Conservation (phyloP, 2,888 invertebrate species). For the Stenodema calcarata region DNA sequence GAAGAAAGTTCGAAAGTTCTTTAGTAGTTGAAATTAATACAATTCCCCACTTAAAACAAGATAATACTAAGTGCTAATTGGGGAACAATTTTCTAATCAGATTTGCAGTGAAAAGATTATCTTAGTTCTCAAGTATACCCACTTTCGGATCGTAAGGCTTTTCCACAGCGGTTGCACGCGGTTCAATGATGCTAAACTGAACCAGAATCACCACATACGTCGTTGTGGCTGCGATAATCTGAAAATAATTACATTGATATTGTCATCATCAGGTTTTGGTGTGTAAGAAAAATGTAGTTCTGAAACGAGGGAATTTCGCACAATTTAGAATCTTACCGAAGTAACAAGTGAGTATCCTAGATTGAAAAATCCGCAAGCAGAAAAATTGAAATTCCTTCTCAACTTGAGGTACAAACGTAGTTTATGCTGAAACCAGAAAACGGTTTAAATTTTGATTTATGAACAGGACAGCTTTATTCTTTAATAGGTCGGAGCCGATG, state of each 20-base stretch:
- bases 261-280: background rate
- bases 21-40: no score
- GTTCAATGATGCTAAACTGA: background rate
- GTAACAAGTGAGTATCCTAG: constrained; percentile 19
- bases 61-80: no score
- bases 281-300: background rate
- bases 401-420: background rate
- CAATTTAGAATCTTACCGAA: background rate
- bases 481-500: no score
- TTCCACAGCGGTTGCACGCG: background rate
- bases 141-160: background rate
- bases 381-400: background rate
- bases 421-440: constrained; percentile 1
- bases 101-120: no score
- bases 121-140: background rate
- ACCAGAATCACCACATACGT: background rate
- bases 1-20: no score
- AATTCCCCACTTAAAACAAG: no score
- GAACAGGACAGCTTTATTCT: no score
- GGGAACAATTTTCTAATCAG: no score
- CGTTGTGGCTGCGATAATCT: background rate
- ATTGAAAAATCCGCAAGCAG: constrained; percentile 6
- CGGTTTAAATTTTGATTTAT: background rate
- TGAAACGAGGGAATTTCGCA: no score
- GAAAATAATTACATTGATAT: background rate